Conservation (phyloP, 2,113 vertebrate genomes). For the pig (Sus scrofa) region T2T-Sscrofa CM000830.6:101636501-101637000, state of each 20-base stretch:
- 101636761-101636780: conserved; percentile 12
- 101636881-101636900: conserved; percentile 36
- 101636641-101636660: conserved; percentile 59
- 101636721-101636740: conserved; percentile 39
- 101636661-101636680: conserved; percentile 34
- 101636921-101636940: conserved; percentile 25
- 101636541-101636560: conserved; percentile 52
- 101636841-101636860: conserved; percentile 51
- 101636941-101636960: conserved; percentile 37
- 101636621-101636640: conserved; percentile 57
- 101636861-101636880: neutral
- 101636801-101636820: conserved; percentile 34
- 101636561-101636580: conserved; percentile 53
- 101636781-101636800: conserved; percentile 25
- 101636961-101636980: conserved; percentile 34
- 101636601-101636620: conserved; percentile 51
- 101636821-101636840: conserved; percentile 9
- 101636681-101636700: conserved; percentile 67
- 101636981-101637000: conserved; percentile 30
- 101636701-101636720: conserved; percentile 71
- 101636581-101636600: conserved; percentile 53
- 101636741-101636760: conserved; percentile 6
- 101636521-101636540: conserved; percentile 22
- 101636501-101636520: conserved; percentile 30
- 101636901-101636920: conserved; percentile 54